These are phyloP conservation scores for Hecatera dysodea DNA, from an alignment of 2,888 invertebrate genomes.

Conservation along the genomic window DNA sequence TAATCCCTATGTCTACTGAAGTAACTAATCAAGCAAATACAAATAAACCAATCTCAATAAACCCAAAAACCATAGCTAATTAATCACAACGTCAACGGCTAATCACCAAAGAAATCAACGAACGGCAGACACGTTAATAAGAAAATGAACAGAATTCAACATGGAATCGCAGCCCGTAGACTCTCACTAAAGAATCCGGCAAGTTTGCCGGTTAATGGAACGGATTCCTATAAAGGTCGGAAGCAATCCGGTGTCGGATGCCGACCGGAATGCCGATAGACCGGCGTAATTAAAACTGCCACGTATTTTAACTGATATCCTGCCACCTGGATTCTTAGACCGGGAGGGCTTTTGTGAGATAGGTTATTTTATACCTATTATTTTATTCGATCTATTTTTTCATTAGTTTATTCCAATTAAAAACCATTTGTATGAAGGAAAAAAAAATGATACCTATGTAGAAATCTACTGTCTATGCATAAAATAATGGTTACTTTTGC, in stretches of 20 bases:
- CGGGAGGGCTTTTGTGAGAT: conserved; percentile 60
- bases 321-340: conserved; percentile 75
- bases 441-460: too few relatives aligned
- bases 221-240: conserved; percentile 80
- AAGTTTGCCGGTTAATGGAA: conserved; percentile 82
- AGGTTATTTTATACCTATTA: neutral
- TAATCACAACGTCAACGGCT: conserved; percentile 46
- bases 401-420: too few relatives aligned
- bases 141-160: conserved; percentile 67
- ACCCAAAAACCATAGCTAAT: conserved; percentile 24
- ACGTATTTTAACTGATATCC: conserved; percentile 82
- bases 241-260: conserved; percentile 73
- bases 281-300: conserved; percentile 86
- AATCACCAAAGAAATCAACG: conserved; percentile 64
- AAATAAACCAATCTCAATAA: neutral
- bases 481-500: too few relatives aligned
- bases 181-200: conserved; percentile 78
- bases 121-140: conserved; percentile 66
- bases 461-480: too few relatives aligned
- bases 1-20: neutral
- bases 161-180: conserved; percentile 58
- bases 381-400: conserved; percentile 5
- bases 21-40: neutral
- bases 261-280: conserved; percentile 82
- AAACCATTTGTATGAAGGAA: too few relatives aligned